Base-by-base conservation (phyloP, 2,888 invertebrate genomes). In the Boloria selene region DNA sequence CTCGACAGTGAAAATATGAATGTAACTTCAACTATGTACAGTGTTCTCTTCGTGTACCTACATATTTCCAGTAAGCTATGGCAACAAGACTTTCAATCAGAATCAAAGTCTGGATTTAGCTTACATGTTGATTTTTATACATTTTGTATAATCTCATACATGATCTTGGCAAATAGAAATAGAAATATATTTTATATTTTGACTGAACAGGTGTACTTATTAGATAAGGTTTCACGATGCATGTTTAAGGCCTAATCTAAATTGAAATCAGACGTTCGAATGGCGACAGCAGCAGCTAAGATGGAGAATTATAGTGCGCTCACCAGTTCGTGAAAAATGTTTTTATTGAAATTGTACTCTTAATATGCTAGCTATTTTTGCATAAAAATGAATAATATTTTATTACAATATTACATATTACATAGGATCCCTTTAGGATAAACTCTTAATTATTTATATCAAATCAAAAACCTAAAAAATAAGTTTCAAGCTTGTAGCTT, bases 231-330 rank as follows among this genome's bases (percentile, higher is more conserved):
- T 86, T 87, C 83, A 80, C 87, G 83, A 82, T 84, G 86, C 88
- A 89, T 89, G 87, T 90, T 89, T 84, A 87, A 85, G 79, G 75
- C 77, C 77, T 90, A 87, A 91, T 91, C 91, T 91, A 82, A 92
- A 92, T 91, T 91, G 91, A 90, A 91, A 92, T 92, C 91, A 82
- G 88, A 83, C 88, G 80, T 90, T 89, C 87, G 87, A 90, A 90
- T 86, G 88, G 90, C 86, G 90, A 90, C 91, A 87, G 84, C 79
- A 81, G 84, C 79, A 81, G 81, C 81, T 77, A 78, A 76, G 78
- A 79, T 64, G 74, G 77, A 79, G 79, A 80, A 53, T 68, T 67
- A 58, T 67, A 59, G 62, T 52, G 58, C 42, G 60, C 60, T 38
- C 60, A 13, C 65, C 51, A 52, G 59, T 63, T 60, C 62, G 65